Evolutionary conservation across 2,797 vertebrate species (phyloP).

Genomic region (Syngnathus rostellatus): DNA sequence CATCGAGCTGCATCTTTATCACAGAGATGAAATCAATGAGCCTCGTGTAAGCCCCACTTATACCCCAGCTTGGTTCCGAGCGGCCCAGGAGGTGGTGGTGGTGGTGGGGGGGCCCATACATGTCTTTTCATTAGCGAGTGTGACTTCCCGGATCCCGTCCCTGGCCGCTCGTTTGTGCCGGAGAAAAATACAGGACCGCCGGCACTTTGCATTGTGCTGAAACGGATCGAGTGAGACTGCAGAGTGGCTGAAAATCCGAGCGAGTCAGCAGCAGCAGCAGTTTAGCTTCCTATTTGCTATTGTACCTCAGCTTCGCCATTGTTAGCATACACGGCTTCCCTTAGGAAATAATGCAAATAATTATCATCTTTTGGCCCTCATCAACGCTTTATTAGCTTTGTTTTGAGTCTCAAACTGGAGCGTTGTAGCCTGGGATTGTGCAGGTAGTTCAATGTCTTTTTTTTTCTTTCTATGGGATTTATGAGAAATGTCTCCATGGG

Average conservation of each 20-base stretch:
- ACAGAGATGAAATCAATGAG: constrained; percentile 1
- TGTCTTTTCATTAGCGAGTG: not conserved
- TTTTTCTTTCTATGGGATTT: too few species aligned
- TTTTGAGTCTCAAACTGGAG: not conserved
- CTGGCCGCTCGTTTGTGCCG: not conserved
- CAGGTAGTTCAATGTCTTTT: too few species aligned
- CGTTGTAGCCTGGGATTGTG: too few species aligned
- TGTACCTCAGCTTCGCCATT: not conserved
- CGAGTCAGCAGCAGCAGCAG: not conserved
- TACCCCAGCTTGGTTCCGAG: not conserved
- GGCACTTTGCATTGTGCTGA: not conserved
- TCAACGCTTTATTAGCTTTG: not conserved
- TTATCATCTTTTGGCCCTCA: not conserved
- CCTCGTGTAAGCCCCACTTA: not conserved
- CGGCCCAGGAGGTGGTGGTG: too few species aligned
- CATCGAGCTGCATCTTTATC: not conserved
- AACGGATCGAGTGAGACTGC: not conserved
- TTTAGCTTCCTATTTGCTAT: not conserved
- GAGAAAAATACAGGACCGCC: not conserved
- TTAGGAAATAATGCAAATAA: not conserved
- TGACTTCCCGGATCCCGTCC: not conserved
- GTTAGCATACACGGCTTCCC: not conserved
- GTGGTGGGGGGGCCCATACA: not conserved
- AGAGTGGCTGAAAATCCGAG: not conserved
- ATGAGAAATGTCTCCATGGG: too few species aligned